Conservation (phyloP, 2,888 invertebrate genomes). For the Scelioninae gen. 1 region DNA sequence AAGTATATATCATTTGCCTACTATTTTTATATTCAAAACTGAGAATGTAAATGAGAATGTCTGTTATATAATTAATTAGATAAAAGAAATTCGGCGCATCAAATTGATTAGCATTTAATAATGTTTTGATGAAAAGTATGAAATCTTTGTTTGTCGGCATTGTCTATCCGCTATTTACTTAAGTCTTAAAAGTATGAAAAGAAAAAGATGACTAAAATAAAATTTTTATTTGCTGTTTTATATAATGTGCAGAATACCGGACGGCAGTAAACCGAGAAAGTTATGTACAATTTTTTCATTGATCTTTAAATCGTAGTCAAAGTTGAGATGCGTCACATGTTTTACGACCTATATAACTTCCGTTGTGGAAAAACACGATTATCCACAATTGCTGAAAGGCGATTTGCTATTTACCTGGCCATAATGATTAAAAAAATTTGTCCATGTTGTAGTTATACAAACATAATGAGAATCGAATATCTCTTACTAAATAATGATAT, state of each 20-base stretch:
- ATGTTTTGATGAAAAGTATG: background rate
- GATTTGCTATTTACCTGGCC: conserved; percentile 3
- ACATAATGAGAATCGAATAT: conserved; percentile 17
- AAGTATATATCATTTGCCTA: too few relatives aligned
- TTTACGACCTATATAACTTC: conserved; percentile 31
- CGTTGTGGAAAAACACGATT: conserved; percentile 21
- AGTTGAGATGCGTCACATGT: conserved; percentile 32
- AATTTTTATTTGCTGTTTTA: conserved; percentile 25
- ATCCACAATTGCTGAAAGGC: conserved; percentile 17
- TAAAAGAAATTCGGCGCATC: too few relatives aligned
- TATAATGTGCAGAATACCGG: background rate
- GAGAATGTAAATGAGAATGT: too few relatives aligned
- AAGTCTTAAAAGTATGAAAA: background rate
- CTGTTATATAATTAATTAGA: too few relatives aligned
- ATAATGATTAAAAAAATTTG: conserved; percentile 29
- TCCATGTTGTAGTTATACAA: background rate
- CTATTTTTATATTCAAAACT: too few relatives aligned
- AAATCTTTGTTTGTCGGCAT: conserved; percentile 24
- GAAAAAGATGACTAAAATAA: background rate
- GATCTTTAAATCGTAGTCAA: conserved; percentile 31
- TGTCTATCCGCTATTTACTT: conserved; percentile 10
- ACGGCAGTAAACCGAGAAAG: conserved; percentile 28
- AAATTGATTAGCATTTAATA: conserved; percentile 26
- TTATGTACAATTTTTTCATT: conserved; percentile 23
- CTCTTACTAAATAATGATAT: conserved; percentile 26